Base-by-base conservation (phyloP, 2,888 invertebrate genomes). In the Epinotia brunnichana region DNA sequence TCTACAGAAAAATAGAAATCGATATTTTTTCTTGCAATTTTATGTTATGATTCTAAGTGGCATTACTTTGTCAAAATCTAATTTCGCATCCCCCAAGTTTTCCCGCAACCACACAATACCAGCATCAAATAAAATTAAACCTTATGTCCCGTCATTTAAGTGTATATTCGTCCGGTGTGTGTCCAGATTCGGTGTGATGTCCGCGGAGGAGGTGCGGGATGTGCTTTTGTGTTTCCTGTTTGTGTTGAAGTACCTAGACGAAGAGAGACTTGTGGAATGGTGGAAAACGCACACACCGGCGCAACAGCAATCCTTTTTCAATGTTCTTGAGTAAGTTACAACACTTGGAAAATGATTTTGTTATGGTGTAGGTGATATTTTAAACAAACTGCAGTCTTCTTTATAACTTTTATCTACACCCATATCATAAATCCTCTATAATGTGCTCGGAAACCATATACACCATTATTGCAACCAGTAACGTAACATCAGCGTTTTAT, bases 201-300 rank as follows among this genome's bases (percentile, higher is more conserved):
- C 93, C 56, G 91, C 95, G 0, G 94, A 95, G 54, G 98, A 98
- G 92, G 96, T 97, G 75, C 97, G 96, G 83, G 98, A 99, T 88
- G 94, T 98, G 76, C 94, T 99, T 69, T 92, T 98, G 71, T 97
- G 97, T 86, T 98, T 98, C 92, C 94, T 99, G 75, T 98, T 97
- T 89, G 96, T 99, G 70, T 94, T 99, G 74, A 98, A 98, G 88
- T 97, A 98, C 90, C 90, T 98, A 78, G 97, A 97, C 57, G 97
- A 98, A 85, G 97, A 98, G 77, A 96, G 97, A 80, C 94, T 98
- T 73, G 95, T 98, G 67, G 96, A 96, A 57, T 98, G 98, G 98
- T 98, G 98, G 97, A 96, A 96, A 84, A 97, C 97, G 77, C 97
- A 96, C 81, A 94, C 96, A 2, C 96, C 96, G 76, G 94, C 95